Percentiles rank a stretch among this genome's conserved stretches.
phyloP scores from a whole-genome alignment of 37 sponge, comb jelly and placozoan genomes.

The Lycopodina hypogea region DNA sequence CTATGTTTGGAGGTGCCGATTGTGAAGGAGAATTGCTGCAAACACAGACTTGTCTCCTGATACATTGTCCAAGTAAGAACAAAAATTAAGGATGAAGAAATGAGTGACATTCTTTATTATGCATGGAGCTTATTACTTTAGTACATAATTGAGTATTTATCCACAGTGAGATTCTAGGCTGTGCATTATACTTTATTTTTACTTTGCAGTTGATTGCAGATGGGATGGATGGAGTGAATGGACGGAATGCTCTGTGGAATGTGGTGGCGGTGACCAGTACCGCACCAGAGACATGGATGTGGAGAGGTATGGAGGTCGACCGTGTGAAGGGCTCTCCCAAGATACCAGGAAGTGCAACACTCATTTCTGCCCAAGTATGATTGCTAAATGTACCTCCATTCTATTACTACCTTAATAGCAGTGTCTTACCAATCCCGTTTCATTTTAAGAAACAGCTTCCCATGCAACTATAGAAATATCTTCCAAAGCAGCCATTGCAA shows the following conservation, averaged over 20 bases:
- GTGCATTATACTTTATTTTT: background rate
- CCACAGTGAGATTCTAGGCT: background rate
- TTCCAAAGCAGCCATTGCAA: too few species aligned
- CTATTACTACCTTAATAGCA: too few species aligned
- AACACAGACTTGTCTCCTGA: constrained; percentile 18
- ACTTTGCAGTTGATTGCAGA: constrained; percentile 51
- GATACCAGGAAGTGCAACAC: constrained; percentile 60
- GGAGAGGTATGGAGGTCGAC: constrained; percentile 57
- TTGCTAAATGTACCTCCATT: too few species aligned
- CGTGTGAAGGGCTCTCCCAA: constrained; percentile 38
- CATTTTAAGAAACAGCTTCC: too few species aligned
- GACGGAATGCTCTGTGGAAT: constrained; percentile 50
- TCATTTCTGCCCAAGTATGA: constrained; percentile 73
- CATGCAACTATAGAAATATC: too few species aligned
- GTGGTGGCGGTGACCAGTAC: constrained; percentile 43
- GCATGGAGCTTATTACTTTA: background rate
- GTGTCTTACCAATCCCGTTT: too few species aligned
- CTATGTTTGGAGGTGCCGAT: constrained; percentile 44
- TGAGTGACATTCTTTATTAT: background rate
- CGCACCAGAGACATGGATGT: constrained; percentile 29
- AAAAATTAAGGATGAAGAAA: background rate
- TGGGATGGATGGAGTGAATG: constrained; percentile 71
- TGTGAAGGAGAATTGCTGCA: constrained; percentile 50
- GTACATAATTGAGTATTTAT: background rate
- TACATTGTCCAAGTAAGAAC: constrained; percentile 65